Evolutionary conservation across 1,140 invertebrate species (phyloP).

Genomic region (Drosophila sp.): DNA sequence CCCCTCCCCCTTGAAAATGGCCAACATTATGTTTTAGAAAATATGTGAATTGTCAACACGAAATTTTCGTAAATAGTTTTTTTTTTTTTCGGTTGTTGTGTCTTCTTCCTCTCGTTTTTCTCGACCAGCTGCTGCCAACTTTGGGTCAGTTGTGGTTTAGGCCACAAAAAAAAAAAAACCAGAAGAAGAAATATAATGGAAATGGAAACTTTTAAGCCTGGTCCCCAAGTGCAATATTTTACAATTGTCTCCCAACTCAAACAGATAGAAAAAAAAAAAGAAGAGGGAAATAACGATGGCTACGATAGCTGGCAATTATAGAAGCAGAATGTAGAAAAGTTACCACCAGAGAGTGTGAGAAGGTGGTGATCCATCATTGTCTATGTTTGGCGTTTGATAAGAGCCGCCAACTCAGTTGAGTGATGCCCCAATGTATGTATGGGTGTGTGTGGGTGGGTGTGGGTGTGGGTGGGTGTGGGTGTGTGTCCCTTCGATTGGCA

Average conservation of each 20-base stretch:
- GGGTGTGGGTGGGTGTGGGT: conserved; percentile 37
- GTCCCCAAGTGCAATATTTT: conserved; percentile 73
- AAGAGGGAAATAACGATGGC: conserved; percentile 2
- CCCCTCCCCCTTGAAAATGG: conserved; percentile 30
- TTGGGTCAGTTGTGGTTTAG: conserved; percentile 74
- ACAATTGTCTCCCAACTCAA: conserved; percentile 60
- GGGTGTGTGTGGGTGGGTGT: conserved; percentile 10
- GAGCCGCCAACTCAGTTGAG: conserved; percentile 68
- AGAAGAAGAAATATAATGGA: conserved; percentile 21
- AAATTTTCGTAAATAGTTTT: conserved; percentile 81
- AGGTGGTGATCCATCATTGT: conserved; percentile 75
- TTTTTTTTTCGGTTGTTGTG: conserved; percentile 61
- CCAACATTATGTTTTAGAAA: conserved; percentile 81
- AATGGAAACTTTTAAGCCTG: conserved; percentile 65
- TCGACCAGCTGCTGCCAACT: conserved; percentile 40
- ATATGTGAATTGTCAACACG: conserved; percentile 82
- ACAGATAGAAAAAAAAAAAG: conserved; percentile 13
- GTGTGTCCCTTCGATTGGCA: conserved; percentile 77
- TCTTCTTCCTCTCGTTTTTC: conserved; percentile 4
- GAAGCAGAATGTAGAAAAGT: conserved; percentile 24
- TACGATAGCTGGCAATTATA: conserved; percentile 65
- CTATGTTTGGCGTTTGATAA: conserved; percentile 80
- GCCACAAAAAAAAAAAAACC: conserved; percentile 25
- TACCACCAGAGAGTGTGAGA: not conserved
- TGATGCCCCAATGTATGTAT: conserved; percentile 54